Conservation (phyloP, 1,140 invertebrate genomes). For the Leptinotarsa texana region DNA sequence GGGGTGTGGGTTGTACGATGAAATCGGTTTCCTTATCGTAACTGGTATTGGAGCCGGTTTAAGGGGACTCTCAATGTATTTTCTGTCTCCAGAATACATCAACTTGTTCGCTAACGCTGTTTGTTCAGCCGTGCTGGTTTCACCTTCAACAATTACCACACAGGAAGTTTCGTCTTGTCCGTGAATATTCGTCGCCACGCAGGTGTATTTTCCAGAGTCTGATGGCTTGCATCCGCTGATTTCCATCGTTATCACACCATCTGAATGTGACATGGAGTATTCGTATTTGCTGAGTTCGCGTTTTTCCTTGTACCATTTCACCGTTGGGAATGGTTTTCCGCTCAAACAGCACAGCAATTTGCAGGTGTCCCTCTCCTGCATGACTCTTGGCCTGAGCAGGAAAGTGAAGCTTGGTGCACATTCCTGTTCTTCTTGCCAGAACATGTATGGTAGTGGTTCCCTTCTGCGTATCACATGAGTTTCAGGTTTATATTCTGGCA, state of each 20-base stretch:
- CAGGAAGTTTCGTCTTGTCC: conserved; percentile 94
- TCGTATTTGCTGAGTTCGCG: conserved; percentile 88
- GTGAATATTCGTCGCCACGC: conserved; percentile 87
- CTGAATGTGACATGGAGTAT: conserved; percentile 84
- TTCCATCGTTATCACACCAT: conserved; percentile 95
- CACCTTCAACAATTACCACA: conserved; percentile 96
- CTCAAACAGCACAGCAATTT: conserved; percentile 97
- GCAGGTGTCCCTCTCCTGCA: conserved; percentile 92
- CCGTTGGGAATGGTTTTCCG: conserved; percentile 91
- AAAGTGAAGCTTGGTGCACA: conserved; percentile 94
- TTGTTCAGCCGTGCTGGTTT: conserved; percentile 76
- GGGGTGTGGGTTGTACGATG: conserved; percentile 43
- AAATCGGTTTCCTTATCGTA: conserved; percentile 63
- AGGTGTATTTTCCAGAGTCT: conserved; percentile 96
- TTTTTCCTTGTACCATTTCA: conserved; percentile 91
- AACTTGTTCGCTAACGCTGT: conserved; percentile 81
- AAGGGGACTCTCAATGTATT: conserved; percentile 79
- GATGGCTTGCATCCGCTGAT: conserved; percentile 91
- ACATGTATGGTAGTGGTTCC: conserved; percentile 79
- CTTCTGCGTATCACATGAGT: conserved; percentile 72
- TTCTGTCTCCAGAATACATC: conserved; percentile 82
- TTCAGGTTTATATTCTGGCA: conserved; percentile 78
- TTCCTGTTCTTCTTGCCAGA: conserved; percentile 89
- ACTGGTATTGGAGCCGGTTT: conserved; percentile 76
- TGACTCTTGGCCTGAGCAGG: conserved; percentile 94